Conservation (phyloP, 1,140 invertebrate genomes). For the Oscheius sp. region DNA sequence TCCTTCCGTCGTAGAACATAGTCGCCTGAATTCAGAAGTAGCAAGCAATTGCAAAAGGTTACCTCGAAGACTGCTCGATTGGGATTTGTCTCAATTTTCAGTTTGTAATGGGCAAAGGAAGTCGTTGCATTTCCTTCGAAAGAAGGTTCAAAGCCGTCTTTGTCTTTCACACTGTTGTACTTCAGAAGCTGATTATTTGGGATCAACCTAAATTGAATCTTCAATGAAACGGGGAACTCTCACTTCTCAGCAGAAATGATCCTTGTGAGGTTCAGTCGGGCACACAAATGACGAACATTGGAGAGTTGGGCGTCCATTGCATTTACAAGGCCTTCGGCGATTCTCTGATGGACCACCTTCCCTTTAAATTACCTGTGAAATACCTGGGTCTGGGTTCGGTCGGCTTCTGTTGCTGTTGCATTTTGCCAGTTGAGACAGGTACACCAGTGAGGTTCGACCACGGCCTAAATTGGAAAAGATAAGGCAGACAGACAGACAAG, state of each 20-base stretch:
- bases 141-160: constrained; percentile 77
- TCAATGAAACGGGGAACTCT: too few species aligned
- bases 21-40: constrained; percentile 59
- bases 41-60: neutral
- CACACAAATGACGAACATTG: constrained; percentile 69
- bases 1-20: constrained; percentile 69
- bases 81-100: constrained; percentile 74
- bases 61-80: constrained; percentile 72
- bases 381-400: constrained; percentile 24
- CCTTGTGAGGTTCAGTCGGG: constrained; percentile 66
- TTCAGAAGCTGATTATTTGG: constrained; percentile 69
- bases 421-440: constrained; percentile 79
- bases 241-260: constrained; percentile 71
- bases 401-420: constrained; percentile 62
- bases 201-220: constrained; percentile 49
- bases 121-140: constrained; percentile 70
- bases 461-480: too few species aligned
- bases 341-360: constrained; percentile 51
- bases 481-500: too few species aligned
- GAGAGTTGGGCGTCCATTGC: constrained; percentile 70
- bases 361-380: neutral
- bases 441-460: constrained; percentile 90
- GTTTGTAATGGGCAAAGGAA: constrained; percentile 71
- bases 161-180: constrained; percentile 74
- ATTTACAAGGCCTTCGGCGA: constrained; percentile 67